phyloP scores from a whole-genome alignment of 2,113 vertebrate genomes.

The Oenanthe melanoleuca region DNA sequence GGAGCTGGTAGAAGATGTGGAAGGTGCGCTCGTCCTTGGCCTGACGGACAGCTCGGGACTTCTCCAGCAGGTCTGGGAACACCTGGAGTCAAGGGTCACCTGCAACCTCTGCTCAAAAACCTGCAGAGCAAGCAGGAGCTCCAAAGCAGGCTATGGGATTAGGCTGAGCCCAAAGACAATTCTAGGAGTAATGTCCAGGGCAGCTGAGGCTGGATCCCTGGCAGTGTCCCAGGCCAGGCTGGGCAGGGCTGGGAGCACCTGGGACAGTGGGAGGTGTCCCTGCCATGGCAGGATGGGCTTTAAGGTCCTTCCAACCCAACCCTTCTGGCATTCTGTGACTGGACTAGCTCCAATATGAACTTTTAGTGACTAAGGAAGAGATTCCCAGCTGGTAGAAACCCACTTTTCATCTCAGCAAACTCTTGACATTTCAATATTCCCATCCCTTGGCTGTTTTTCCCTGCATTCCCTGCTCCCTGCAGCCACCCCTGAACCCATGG shows the following conservation, averaged over 20 bases:
- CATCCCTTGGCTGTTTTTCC: background rate
- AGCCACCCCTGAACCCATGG: background rate
- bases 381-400: background rate
- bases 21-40: constrained; percentile 98
- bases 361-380: background rate
- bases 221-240: background rate
- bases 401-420: background rate
- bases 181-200: accelerated
- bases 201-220: background rate
- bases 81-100: constrained; percentile 75
- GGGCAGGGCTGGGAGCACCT: background rate
- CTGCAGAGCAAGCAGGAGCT: background rate
- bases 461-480: background rate
- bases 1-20: constrained; percentile 95
- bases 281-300: background rate
- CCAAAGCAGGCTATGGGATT: background rate
- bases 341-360: too few relatives aligned
- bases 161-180: background rate
- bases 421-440: background rate
- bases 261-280: background rate
- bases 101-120: background rate
- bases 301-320: background rate
- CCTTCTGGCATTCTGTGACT: background rate
- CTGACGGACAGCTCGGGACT: constrained; percentile 96
- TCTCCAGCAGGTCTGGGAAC: constrained; percentile 90